phyloP scores from a whole-genome alignment of 1,140 invertebrate genomes.

The Saxidomus purpurata region DNA sequence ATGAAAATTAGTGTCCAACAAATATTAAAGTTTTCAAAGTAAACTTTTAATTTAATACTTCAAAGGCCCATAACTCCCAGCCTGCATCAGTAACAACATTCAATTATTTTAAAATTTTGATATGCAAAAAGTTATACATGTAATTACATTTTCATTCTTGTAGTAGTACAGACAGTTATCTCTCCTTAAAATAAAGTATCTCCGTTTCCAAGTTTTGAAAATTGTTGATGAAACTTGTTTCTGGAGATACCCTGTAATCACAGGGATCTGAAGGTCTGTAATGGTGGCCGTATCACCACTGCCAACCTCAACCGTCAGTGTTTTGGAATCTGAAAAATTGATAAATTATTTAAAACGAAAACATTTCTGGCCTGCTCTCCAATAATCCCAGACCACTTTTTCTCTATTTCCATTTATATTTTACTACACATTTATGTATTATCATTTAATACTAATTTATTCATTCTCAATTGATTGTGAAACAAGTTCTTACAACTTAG shows the following conservation, averaged over 20 bases:
- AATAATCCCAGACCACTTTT: too few relatives aligned
- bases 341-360: too few relatives aligned
- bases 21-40: too few relatives aligned
- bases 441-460: neutral
- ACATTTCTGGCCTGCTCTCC: too few relatives aligned
- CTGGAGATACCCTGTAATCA: slow-evolving; percentile 83
- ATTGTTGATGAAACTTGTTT: slow-evolving; percentile 80
- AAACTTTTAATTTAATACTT: too few relatives aligned
- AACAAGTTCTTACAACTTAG: too few relatives aligned
- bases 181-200: slow-evolving; percentile 96
- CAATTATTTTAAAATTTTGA: too few relatives aligned
- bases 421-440: too few relatives aligned
- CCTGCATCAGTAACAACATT: too few relatives aligned
- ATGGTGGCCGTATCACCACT: slow-evolving; percentile 80
- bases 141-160: slow-evolving; percentile 92
- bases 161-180: slow-evolving; percentile 98
- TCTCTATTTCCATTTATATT: too few relatives aligned
- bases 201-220: slow-evolving; percentile 91
- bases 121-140: slow-evolving; percentile 70
- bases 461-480: neutral
- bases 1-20: too few relatives aligned
- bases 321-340: slow-evolving; percentile 88
- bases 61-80: too few relatives aligned
- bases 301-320: slow-evolving; percentile 95
- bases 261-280: slow-evolving; percentile 89